A percentile compares a stretch with the other conserved stretches of the same genome.
These are phyloP conservation scores for Oxyscelio sp. DNA, from an alignment of 2,888 invertebrate species.

Conservation along the genomic window DNA sequence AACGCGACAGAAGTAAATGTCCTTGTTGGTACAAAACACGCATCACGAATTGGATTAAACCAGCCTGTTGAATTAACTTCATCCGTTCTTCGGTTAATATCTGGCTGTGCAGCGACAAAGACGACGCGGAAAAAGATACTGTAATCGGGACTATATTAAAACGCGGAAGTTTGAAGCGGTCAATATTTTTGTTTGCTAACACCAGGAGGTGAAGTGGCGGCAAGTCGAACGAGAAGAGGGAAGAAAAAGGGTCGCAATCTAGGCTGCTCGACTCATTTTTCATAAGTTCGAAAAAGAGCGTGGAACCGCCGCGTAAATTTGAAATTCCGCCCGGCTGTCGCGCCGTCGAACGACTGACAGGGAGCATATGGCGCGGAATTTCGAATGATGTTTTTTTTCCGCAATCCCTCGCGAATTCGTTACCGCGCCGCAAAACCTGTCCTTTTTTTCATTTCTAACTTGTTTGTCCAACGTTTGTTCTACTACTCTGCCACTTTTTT, in stretches of 20 bases:
- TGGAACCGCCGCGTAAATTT: slow-evolving; percentile 83
- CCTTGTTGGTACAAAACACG: slow-evolving; percentile 59
- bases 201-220: slow-evolving; percentile 60
- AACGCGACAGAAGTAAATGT: slow-evolving; percentile 55
- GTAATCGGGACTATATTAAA: slow-evolving; percentile 61
- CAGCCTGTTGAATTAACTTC: slow-evolving; percentile 65
- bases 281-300: slow-evolving; percentile 85
- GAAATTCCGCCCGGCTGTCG: slow-evolving; percentile 84
- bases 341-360: slow-evolving; percentile 67
- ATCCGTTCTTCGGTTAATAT: slow-evolving; percentile 66
- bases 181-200: slow-evolving; percentile 81
- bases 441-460: slow-evolving; percentile 69
- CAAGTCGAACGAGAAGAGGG: slow-evolving; percentile 41
- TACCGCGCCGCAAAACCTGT: slow-evolving; percentile 63
- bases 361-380: slow-evolving; percentile 86
- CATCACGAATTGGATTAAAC: slow-evolving; percentile 67
- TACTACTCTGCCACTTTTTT: too few species aligned
- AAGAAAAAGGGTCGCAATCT: slow-evolving; percentile 49
- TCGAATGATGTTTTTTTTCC: slow-evolving; percentile 82
- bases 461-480: too few species aligned
- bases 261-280: slow-evolving; percentile 85
- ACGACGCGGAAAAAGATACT: slow-evolving; percentile 39
- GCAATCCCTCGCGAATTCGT: slow-evolving; percentile 71
- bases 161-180: slow-evolving; percentile 73
- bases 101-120: slow-evolving; percentile 43